Evolutionary conservation across 2,113 vertebrate genomes (phyloP).

Genomic region (Peucedramus taeniatus): DNA sequence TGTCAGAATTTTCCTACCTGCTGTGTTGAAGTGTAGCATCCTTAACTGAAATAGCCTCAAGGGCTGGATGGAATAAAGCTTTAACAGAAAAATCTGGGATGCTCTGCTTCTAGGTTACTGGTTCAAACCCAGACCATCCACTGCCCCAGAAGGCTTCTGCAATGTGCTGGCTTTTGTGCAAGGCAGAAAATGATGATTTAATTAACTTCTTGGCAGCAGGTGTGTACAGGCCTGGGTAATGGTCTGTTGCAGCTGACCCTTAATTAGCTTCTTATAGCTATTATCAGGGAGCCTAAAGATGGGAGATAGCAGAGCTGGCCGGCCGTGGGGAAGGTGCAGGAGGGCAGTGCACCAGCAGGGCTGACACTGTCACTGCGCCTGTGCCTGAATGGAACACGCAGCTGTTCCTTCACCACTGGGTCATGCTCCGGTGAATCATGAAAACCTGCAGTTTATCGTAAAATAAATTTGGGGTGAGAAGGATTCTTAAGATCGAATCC

Average conservation of each 20-base stretch:
- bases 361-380: background rate
- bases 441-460: background rate
- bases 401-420: background rate
- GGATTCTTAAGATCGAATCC: rapidly evolving
- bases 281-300: background rate
- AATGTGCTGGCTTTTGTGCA: background rate
- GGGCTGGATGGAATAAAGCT: background rate
- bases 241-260: background rate
- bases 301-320: rapidly evolving
- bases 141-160: background rate
- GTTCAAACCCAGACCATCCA: background rate
- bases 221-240: background rate
- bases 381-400: rapidly evolving
- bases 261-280: background rate
- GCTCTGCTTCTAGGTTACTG: background rate
- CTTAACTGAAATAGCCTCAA: background rate
- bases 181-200: background rate
- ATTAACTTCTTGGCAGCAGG: background rate
- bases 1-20: constrained; percentile 6
- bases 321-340: rapidly evolving
- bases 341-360: background rate
- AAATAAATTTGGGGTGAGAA: background rate
- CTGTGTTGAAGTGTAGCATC: background rate
- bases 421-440: rapidly evolving
- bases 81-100: background rate